Conservation (phyloP, 2,797 vertebrate species). For the Centropyge bicolor region DNA sequence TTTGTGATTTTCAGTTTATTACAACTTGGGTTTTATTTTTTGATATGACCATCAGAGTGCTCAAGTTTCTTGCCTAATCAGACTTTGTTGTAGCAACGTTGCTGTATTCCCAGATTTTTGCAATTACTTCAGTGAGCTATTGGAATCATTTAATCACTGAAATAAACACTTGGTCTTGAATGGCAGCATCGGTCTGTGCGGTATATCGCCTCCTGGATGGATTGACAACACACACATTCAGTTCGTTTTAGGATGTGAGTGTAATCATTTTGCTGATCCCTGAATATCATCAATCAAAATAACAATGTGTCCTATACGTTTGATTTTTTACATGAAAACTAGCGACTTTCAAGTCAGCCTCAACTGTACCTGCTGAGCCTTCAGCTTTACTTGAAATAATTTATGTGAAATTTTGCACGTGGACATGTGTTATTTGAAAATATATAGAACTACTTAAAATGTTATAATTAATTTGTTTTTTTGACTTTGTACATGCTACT, state of each 20-base stretch:
- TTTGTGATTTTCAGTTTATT: conserved; percentile 16
- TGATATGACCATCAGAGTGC: neutral
- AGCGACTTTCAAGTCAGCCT: neutral
- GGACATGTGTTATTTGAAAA: no score
- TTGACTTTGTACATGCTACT: neutral
- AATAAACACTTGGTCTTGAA: neutral
- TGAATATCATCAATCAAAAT: neutral
- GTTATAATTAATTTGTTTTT: neutral
- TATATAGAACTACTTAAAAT: no score
- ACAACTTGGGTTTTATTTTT: conserved; percentile 10
- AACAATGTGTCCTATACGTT: neutral
- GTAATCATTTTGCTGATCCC: neutral
- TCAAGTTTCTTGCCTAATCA: neutral
- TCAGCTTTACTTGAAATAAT: no score
- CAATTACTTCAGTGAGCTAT: neutral
- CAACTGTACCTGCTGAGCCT: neutral
- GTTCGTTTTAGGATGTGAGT: neutral
- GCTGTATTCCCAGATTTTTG: neutral
- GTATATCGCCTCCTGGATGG: neutral
- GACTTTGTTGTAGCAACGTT: neutral
- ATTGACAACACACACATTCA: neutral
- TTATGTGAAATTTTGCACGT: no score
- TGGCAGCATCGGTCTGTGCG: neutral
- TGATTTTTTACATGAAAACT: conserved; percentile 2
- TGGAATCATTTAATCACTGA: neutral